Percentiles rank a stretch among this genome's conserved stretches.
These are phyloP conservation scores for Porites lutea DNA, from an alignment of 64 coral and sea anemone species.

Conservation along the genomic window DNA sequence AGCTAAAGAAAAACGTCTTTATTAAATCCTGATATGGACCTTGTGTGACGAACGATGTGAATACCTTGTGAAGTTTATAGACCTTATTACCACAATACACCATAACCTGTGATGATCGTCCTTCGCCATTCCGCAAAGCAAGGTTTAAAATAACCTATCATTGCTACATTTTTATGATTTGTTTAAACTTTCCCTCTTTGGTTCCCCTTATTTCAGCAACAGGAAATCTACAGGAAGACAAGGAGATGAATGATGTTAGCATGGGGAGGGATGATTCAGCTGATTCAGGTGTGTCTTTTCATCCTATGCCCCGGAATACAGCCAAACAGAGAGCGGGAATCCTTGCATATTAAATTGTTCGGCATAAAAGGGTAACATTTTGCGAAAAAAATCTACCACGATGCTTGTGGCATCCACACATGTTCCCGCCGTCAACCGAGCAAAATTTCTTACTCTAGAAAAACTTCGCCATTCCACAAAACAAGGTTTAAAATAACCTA, in stretches of 20 bases:
- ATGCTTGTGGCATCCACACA: no score
- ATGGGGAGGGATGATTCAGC: background rate
- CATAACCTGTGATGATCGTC: background rate
- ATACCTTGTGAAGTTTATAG: background rate
- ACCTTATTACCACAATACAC: background rate
- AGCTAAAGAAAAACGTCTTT: no score
- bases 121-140: background rate
- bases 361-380: no score
- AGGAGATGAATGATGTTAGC: background rate
- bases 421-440: no score
- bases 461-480: background rate
- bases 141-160: background rate
- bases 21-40: no score
- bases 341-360: no score
- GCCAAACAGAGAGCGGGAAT: no score
- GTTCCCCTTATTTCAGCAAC: conserved; percentile 13
- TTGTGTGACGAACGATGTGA: no score
- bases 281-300: background rate
- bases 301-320: background rate
- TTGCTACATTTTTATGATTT: background rate
- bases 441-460: no score
- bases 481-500: background rate
- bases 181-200: background rate
- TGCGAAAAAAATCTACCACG: no score
- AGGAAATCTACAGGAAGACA: background rate